Conservation (phyloP, 1,140 invertebrate genomes). For the Sitophilus oryzae region DNA sequence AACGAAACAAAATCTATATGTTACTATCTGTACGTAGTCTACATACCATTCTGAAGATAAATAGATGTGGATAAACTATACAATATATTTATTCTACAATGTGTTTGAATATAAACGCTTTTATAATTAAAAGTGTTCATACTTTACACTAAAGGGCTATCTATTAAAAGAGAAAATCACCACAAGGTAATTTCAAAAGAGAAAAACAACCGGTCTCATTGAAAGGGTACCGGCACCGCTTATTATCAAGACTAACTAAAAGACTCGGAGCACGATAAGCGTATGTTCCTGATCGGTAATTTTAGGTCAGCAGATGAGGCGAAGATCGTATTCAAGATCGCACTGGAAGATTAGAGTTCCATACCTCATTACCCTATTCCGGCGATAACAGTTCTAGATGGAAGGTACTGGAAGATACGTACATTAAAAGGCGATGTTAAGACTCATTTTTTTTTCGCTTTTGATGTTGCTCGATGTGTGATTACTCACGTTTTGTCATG, state of each 20-base stretch:
- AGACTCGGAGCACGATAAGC: neutral
- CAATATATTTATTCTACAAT: no score
- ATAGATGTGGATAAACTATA: no score
- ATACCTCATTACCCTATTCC: constrained; percentile 6
- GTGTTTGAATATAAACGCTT: no score
- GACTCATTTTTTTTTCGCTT: neutral
- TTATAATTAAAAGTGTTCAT: no score
- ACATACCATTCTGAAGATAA: no score
- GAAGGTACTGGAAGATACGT: neutral
- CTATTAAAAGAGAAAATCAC: no score
- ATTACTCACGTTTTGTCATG: neutral
- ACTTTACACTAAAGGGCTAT: no score
- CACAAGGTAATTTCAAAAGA: no score
- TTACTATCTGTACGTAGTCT: no score
- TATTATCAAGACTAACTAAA: neutral
- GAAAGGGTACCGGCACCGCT: no score
- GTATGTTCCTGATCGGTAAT: neutral
- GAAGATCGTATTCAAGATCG: neutral
- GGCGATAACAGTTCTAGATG: constrained; percentile 1
- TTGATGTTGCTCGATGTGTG: neutral
- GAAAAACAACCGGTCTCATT: no score
- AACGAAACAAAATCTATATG: no score
- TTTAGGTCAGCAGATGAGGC: neutral
- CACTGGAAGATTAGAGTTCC: constrained; percentile 4
- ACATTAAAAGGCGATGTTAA: neutral